These are phyloP conservation scores for Rhagophthalmus giganteus DNA, from an alignment of 2,888 invertebrate genomes.

Conservation along the genomic window DNA sequence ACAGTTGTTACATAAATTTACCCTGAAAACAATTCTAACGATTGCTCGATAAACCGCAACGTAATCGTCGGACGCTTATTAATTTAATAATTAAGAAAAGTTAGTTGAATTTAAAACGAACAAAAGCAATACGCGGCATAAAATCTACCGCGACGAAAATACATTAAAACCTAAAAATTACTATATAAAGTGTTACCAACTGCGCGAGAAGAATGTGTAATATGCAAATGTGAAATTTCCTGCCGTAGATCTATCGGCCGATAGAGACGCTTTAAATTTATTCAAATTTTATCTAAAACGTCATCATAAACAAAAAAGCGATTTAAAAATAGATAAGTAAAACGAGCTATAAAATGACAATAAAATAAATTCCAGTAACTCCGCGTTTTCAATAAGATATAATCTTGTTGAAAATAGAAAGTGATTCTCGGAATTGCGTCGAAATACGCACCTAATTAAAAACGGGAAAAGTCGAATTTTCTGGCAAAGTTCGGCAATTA, in stretches of 20 bases:
- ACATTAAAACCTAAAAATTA: constrained; percentile 13
- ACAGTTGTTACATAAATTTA: constrained; percentile 36
- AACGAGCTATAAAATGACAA: constrained; percentile 29
- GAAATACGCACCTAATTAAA: constrained; percentile 22
- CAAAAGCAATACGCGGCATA: no score
- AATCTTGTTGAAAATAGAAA: constrained; percentile 17
- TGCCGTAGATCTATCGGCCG: constrained; percentile 17
- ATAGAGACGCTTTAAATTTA: constrained; percentile 15
- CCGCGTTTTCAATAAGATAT: constrained; percentile 12
- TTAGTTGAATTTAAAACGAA: no score
- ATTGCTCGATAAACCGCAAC: constrained; percentile 24
- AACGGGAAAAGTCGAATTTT: constrained; percentile 5
- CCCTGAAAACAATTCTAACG: constrained; percentile 23
- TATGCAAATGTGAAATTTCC: constrained; percentile 28
- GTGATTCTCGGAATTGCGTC: constrained; percentile 18
- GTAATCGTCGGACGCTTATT: constrained; percentile 8
- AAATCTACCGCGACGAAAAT: constrained; percentile 2
- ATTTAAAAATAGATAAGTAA: constrained; percentile 30
- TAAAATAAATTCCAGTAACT: constrained; percentile 24
- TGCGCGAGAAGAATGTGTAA: constrained; percentile 21
- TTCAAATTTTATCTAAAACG: constrained; percentile 26
- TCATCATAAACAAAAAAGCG: constrained; percentile 29
- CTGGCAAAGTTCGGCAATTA: neutral
- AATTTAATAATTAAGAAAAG: neutral
- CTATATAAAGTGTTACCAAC: constrained; percentile 21